phyloP scores from a whole-genome alignment of 2,888 invertebrate genomes.

The Oscheius sp. region DNA sequence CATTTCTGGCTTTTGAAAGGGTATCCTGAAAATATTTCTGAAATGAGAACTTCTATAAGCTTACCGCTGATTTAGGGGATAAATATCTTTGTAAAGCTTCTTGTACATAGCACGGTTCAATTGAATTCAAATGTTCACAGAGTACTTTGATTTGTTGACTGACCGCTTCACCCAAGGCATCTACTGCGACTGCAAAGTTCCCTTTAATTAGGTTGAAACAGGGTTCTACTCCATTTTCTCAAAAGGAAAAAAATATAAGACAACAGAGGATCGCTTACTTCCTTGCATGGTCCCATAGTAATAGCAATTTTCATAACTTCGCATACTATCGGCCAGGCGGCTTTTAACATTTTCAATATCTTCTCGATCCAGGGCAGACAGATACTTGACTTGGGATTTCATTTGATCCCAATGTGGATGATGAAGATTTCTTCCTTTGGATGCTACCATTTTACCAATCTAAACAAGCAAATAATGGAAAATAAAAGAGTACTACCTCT shows the following conservation, averaged over 20 bases:
- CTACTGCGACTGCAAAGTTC: constrained; percentile 37
- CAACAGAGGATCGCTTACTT: constrained; percentile 30
- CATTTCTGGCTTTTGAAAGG: constrained; percentile 37
- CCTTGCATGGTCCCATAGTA: constrained; percentile 42
- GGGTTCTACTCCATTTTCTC: too few relatives aligned
- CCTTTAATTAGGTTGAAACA: too few relatives aligned
- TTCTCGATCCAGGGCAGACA: constrained; percentile 54
- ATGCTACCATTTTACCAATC: constrained; percentile 30
- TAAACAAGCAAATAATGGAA: constrained; percentile 1
- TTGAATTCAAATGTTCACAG: constrained; percentile 73
- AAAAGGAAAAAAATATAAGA: background rate
- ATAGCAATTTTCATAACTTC: constrained; percentile 47
- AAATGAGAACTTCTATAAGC: constrained; percentile 17
- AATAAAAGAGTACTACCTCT: constrained; percentile 47
- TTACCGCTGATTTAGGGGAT: constrained; percentile 35
- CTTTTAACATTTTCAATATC: constrained; percentile 50
- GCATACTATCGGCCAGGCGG: constrained; percentile 47
- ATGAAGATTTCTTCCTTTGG: background rate
- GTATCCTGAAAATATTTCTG: constrained; percentile 30
- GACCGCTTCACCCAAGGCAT: constrained; percentile 43
- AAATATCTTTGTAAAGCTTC: constrained; percentile 52
- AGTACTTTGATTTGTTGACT: constrained; percentile 72
- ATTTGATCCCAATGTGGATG: constrained; percentile 41
- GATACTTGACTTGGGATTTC: constrained; percentile 47
- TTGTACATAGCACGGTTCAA: constrained; percentile 54